Evolutionary conservation across 2,113 vertebrate genomes (phyloP).

Genomic region (Pluvialis apricaria): DNA sequence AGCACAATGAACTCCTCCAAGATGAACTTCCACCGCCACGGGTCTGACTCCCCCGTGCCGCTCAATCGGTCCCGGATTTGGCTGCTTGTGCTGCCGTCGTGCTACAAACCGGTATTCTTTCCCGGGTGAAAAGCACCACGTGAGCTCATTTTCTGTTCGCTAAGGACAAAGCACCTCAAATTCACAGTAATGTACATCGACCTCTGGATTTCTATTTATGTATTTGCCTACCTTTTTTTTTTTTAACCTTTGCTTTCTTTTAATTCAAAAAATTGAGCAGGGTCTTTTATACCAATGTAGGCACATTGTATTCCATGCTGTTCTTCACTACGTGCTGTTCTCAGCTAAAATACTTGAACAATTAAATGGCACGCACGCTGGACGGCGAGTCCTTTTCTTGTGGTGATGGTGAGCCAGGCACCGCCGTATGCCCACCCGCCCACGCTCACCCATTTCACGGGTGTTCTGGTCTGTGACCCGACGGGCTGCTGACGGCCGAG

Average conservation of each 20-base stretch:
- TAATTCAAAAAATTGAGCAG: background rate
- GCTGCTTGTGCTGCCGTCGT: background rate
- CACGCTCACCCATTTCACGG: background rate
- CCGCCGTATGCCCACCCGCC: background rate
- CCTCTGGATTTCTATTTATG: background rate
- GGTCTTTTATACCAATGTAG: background rate
- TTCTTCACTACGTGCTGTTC: background rate
- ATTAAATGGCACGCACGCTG: rapidly evolving
- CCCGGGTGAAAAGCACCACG: background rate
- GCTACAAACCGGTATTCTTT: background rate
- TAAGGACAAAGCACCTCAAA: background rate
- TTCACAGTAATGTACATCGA: rapidly evolving
- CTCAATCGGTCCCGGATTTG: rapidly evolving
- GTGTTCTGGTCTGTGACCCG: rapidly evolving
- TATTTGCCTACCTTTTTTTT: background rate
- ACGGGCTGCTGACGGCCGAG: rapidly evolving
- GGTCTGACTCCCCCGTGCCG: rapidly evolving
- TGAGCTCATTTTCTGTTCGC: background rate
- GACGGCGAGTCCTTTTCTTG: background rate
- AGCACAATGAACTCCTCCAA: background rate
- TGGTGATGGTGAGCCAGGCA: background rate
- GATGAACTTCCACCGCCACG: background rate
- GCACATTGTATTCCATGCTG: background rate
- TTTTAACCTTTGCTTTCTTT: background rate
- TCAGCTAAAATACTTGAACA: background rate